A percentile compares a stretch with the other conserved stretches of the same genome.
These are phyloP conservation scores for Polydrusus pterygomalis DNA, from an alignment of 2,888 invertebrate genomes.

Conservation along the genomic window DNA sequence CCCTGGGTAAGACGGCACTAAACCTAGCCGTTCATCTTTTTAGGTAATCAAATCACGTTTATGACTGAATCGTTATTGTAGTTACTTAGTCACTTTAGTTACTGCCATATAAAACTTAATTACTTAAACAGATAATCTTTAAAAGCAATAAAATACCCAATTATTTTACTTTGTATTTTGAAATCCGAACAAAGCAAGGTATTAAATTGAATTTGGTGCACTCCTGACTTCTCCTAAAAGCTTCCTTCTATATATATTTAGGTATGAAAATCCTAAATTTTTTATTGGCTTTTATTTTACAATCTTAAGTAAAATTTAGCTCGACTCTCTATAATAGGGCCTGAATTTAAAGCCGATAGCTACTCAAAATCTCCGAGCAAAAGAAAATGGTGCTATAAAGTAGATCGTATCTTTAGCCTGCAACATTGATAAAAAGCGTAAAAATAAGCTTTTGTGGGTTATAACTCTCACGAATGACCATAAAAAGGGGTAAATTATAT, in stretches of 20 bases:
- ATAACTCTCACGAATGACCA: conserved; percentile 43
- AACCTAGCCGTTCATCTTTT: too few species aligned
- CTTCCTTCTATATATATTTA: conserved; percentile 19
- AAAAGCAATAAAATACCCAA: conserved; percentile 11
- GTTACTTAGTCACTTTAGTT: not conserved
- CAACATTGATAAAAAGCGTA: conserved; percentile 47
- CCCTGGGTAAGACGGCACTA: too few species aligned
- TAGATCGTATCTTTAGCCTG: conserved; percentile 49
- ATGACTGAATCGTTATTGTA: not conserved
- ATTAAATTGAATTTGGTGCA: conserved; percentile 26
- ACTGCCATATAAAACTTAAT: not conserved
- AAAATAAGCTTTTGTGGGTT: conserved; percentile 42
- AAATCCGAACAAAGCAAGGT: conserved; percentile 25
- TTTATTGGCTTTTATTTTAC: conserved; percentile 40
- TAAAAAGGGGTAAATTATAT: conserved; percentile 42
- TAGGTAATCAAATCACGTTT: not conserved
- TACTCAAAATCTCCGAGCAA: conserved; percentile 41
- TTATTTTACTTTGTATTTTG: conserved; percentile 5
- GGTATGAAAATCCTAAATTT: conserved; percentile 24
- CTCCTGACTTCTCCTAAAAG: conserved; percentile 27
- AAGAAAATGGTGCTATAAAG: conserved; percentile 46
- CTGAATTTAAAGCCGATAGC: conserved; percentile 43
- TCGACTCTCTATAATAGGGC: not conserved
- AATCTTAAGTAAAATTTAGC: conserved; percentile 18
- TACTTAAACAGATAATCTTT: not conserved